These are phyloP conservation scores for Pseudochaenichthys georgianus DNA, from an alignment of 2,797 vertebrate species.

Conservation along the genomic window DNA sequence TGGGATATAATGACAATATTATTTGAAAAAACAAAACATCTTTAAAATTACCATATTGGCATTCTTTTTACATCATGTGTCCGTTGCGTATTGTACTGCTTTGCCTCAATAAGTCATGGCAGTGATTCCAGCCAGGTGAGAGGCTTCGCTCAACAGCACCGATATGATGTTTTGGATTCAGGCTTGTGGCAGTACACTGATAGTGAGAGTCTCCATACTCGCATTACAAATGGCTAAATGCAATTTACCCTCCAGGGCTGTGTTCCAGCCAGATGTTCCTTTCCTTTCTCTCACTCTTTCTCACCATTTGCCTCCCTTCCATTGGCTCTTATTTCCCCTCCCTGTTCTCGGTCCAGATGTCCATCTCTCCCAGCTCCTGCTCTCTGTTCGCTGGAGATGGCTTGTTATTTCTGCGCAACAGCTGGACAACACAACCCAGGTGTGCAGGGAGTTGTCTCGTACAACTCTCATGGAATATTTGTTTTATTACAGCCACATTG, in stretches of 20 bases:
- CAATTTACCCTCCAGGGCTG: conserved; percentile 43
- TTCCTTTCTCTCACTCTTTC: conserved; percentile 35
- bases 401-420: conserved; percentile 41
- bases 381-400: conserved; percentile 47
- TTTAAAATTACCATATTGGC: too few relatives aligned
- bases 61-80: neutral
- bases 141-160: neutral
- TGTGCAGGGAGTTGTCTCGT: conserved; percentile 6
- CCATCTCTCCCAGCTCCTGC: conserved; percentile 51
- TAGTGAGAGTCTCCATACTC: conserved; percentile 19
- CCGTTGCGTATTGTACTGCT: neutral
- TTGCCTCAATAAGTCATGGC: neutral
- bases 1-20: too few relatives aligned
- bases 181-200: conserved; percentile 16
- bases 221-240: conserved; percentile 52
- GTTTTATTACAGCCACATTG: neutral
- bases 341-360: conserved; percentile 64
- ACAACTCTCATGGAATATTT: neutral
- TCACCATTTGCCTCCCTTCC: conserved; percentile 30
- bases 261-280: conserved; percentile 64
- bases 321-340: conserved; percentile 24
- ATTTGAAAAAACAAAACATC: neutral
- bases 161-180: conserved; percentile 13
- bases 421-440: conserved; percentile 43
- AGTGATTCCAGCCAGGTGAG: conserved; percentile 2